Evolutionary conservation across 2,113 vertebrate species (phyloP), one percentile per base, ranked within the genome.

Genomic region (Asarcornis scutulata): DNA sequence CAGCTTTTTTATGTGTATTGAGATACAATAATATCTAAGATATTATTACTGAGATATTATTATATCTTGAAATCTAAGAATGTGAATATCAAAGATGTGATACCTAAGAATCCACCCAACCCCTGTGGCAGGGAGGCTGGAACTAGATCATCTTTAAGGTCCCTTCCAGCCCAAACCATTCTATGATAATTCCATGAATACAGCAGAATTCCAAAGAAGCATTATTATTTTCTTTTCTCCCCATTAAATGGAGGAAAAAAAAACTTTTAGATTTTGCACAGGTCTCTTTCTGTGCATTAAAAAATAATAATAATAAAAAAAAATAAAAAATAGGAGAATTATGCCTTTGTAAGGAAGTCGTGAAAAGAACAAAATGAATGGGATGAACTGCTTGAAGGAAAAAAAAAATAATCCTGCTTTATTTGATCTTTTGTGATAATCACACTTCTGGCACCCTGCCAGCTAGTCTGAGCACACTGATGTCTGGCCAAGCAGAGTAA

Each of bases 401-500:
- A 56, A 67, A 66, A 83, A 93, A 52, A 46, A 44, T 8, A 88
- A 73, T 46, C 22, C 83, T 89, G 62, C 91, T 96, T 85, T 76
- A 96, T 96, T 96, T 95, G 86, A 92, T 96, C 84, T 91, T 96
- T 88, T 87, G 91, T 79, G 68, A 83, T 92, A 97, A 94, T 84
- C 69, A 77, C 23, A 17, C 36, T 92, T 59, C 91, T 93, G 88
- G 84, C 60, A 80, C 44, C 44, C 86, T 89, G 83, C 75, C 83
- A 97, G 86, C 4, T 8, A 73, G 48, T 42, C 86, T 95, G 68
- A 95, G 92, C 82, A 92, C 13, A 21, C 95, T 95, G 88, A 69
- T 77, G 93, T 87, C 89, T 97, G 89, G 87, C 94, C 93, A 95
- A 97, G 89, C 93, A 93, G 77, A 95, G 94, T 88, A 97, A 97